These are phyloP conservation scores for human (Homo sapiens) DNA, from an alignment of 2,113 vertebrate genomes.

Conservation along the genomic window GRCh38 chr12:14187001-14187500, in stretches of 20 bases:
- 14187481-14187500: not conserved
- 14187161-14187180: not conserved
- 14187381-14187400: not conserved
- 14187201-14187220: not conserved
- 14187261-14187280: not conserved
- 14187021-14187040: not conserved
- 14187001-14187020: constrained; percentile 1
- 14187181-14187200: not conserved
- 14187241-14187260: not conserved
- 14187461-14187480: not conserved
- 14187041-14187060: constrained; percentile 18
- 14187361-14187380: not conserved
- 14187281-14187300: not conserved
- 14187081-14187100: not conserved
- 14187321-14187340: not conserved
- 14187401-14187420: not conserved
- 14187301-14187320: not conserved
- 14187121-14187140: not conserved
- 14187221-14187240: not conserved
- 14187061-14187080: not conserved
- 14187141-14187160: not conserved
- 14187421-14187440: not conserved
- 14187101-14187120: not conserved
- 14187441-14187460: not conserved
- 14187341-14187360: not conserved